Base-by-base conservation (phyloP, 2,888 invertebrate species). In the Belgica antarctica region DNA sequence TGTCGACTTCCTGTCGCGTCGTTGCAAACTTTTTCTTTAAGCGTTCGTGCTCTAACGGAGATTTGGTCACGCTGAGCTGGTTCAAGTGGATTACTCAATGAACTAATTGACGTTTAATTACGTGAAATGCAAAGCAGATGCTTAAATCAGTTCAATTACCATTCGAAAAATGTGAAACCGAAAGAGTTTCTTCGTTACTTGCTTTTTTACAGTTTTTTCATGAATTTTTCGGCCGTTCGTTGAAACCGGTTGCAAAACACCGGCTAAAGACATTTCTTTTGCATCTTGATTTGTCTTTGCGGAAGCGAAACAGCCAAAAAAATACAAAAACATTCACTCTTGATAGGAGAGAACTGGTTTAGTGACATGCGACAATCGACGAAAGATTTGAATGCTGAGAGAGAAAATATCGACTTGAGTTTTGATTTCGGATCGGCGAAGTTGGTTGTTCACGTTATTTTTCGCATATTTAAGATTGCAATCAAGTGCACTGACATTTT, bases 101-200 rank as follows among this genome's bases (percentile, higher is more conserved):
- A 12, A 12, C 34, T 41, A 41, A 41, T 41, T 41, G 41, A 41
- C 12, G 34, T 34, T 34, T 34, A 34, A 34, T 41, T 41, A n/a
- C 41, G n/a, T n/a, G n/a, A n/a, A n/a, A n/a, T n/a, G n/a, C n/a
- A n/a, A n/a, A n/a, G n/a, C n/a, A n/a, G n/a, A n/a, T n/a, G n/a
- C n/a, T n/a, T n/a, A n/a, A n/a, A n/a, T n/a, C n/a, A n/a, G n/a
- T n/a, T n/a, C n/a, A n/a, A 41, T 41, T 10, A 2, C 41, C 41
- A 41, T 41, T 41, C 41, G n/a, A 41, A 41, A 52, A 52, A 52
- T 52, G 52, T 52, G 52, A 52, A 52, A 52, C 22, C 22, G 52
- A 52, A 8, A 52, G 17, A 22, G 7, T 17, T 52, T 22, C 12
- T 3, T 10, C 8, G 15, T 41, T 10, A n/a, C 41, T 41, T n/a